Base-by-base conservation (phyloP, 2,797 vertebrate species). In the Silurus lanzhouensis region DNA sequence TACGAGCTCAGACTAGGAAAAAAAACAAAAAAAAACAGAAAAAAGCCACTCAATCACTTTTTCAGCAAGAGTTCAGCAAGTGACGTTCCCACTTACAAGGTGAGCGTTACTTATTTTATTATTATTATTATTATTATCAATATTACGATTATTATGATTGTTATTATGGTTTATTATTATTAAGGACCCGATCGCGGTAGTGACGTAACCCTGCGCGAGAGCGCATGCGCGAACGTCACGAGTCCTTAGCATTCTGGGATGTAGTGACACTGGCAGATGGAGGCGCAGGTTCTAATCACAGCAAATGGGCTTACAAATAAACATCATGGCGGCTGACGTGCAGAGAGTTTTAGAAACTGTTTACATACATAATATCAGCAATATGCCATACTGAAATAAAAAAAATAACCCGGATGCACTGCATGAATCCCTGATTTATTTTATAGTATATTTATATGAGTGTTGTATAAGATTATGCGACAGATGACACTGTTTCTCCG, bases 221-320 rank as follows among this genome's bases (percentile, higher is more conserved):
- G 63, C 1, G n/a, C 25, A 75, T 48, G 60, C 20, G 38, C 76
- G 12, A 7, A 46, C 38, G 31, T 38, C 52, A 17, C 64, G 15
- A 52, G 46, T 8, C 46, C 14, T 3, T 46, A 64, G 82, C 70
- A 48, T 83, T 75, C 22, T 74, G 57, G 58, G 58, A 83, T 83
- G 55, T 63, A 55, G 6, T 68, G 46, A 57, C 80, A 55, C 19
- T 14, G 7, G 48, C 19, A 20, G 64, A 38, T 3, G 27, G 58
- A 58, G 67, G 25, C 19, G 48, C 46, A 66, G 60, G 20, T 10
- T 58, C 46, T 57, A 6, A 31, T 25, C 63, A 44, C 13, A n/a
- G 6, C 19, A 68, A 3, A 3, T 20, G 66, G 48, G 44, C 60
- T 58, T 20, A 22, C 12, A 12, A 12, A 25, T 7, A 79, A 64